These are phyloP conservation scores for Oreotragus oreotragus DNA, from an alignment of 2,113 vertebrate genomes.

Conservation along the genomic window DNA sequence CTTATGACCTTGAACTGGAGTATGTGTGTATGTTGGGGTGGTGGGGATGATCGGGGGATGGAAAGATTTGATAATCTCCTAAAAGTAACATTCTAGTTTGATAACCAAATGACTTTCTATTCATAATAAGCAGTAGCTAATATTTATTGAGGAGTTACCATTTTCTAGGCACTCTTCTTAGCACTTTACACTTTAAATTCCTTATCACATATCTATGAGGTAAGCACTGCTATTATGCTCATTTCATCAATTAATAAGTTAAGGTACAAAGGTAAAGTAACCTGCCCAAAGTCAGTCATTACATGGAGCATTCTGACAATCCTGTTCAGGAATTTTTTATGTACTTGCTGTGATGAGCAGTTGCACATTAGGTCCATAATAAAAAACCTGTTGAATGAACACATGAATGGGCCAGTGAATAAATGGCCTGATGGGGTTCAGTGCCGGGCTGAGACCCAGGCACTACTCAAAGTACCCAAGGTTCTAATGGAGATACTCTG, in stretches of 20 bases:
- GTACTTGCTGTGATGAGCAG: not conserved
- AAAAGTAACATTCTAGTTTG: not conserved
- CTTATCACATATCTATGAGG: not conserved
- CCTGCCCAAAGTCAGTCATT: not conserved
- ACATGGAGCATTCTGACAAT: not conserved
- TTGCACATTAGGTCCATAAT: not conserved
- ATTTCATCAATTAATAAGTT: not conserved
- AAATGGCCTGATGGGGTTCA: not conserved
- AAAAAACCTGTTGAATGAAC: not conserved
- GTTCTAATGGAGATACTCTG: not conserved
- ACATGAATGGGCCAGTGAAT: not conserved
- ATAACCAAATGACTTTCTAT: not conserved
- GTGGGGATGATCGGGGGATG: fast-evolving
- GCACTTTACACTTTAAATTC: not conserved
- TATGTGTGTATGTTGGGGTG: not conserved
- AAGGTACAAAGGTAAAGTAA: not conserved
- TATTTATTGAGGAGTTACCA: not conserved
- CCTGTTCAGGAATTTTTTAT: not conserved
- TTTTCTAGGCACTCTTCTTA: not conserved
- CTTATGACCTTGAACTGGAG: not conserved
- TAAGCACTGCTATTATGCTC: not conserved
- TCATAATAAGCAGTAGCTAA: not conserved
- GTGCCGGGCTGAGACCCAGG: not conserved
- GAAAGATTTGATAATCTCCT: not conserved
- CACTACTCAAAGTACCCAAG: not conserved